Percentiles rank a stretch among this genome's conserved stretches.
Evolutionary conservation across 2,888 invertebrate species (phyloP).

Genomic region (Atrina japonica): DNA sequence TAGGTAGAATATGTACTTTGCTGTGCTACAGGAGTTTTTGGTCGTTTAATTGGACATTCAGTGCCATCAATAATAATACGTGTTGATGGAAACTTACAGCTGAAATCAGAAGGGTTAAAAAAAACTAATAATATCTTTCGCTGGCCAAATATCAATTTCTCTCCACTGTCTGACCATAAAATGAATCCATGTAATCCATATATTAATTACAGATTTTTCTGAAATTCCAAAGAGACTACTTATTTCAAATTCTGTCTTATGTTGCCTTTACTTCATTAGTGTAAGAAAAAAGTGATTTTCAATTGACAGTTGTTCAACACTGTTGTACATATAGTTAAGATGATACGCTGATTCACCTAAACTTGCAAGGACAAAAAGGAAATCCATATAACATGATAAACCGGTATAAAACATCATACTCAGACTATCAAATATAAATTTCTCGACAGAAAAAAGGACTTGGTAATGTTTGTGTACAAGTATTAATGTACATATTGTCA

Average conservation of each 20-base stretch:
- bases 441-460: no score
- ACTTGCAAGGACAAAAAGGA: no score
- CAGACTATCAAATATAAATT: no score
- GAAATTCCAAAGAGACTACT: no score
- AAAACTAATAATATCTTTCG: constrained; percentile 42
- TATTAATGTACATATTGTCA: no score
- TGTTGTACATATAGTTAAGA: no score
- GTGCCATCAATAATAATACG: constrained; percentile 59
- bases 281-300: constrained; percentile 24
- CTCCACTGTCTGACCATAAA: constrained; percentile 51
- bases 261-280: constrained; percentile 11
- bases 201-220: constrained; percentile 47
- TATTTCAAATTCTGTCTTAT: constrained; percentile 31
- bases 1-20: constrained; percentile 60
- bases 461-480: no score
- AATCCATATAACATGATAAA: no score
- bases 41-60: constrained; percentile 59
- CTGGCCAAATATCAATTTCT: constrained; percentile 49
- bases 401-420: no score
- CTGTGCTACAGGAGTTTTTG: constrained; percentile 51
- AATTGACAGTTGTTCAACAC: not conserved
- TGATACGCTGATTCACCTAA: no score
- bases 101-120: constrained; percentile 50
- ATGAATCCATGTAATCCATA: constrained; percentile 39
- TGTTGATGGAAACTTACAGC: constrained; percentile 51